These are phyloP conservation scores for Linnaemya vulpina DNA, from an alignment of 2,888 invertebrate genomes.

Conservation along the genomic window DNA sequence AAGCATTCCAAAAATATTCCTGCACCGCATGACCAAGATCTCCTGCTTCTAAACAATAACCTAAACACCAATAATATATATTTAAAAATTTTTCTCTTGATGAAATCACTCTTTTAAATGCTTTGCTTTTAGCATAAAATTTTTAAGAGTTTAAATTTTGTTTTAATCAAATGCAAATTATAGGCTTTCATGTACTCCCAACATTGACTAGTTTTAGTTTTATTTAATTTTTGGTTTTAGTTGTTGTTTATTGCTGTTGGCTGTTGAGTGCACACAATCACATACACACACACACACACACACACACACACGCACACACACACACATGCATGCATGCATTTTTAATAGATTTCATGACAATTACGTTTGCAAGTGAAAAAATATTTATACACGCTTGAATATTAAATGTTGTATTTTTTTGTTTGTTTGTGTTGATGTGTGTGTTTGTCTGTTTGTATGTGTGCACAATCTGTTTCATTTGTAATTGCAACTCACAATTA, in stretches of 20 bases:
- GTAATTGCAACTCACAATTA: constrained; percentile 61
- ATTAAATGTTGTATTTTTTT: constrained; percentile 23
- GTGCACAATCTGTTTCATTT: constrained; percentile 33
- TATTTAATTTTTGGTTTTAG: constrained; percentile 37
- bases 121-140: constrained; percentile 28
- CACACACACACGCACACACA: not conserved
- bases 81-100: not conserved
- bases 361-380: constrained; percentile 50
- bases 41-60: too few species aligned
- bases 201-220: constrained; percentile 58
- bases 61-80: too few species aligned
- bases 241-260: constrained; percentile 26
- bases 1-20: too few species aligned
- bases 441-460: constrained; percentile 11
- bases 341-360: constrained; percentile 61
- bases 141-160: constrained; percentile 56
- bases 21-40: too few species aligned
- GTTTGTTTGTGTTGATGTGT: constrained; percentile 5
- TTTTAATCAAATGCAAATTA: constrained; percentile 70
- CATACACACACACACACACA: not conserved
- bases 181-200: constrained; percentile 65
- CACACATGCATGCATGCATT: not conserved
- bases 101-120: constrained; percentile 6
- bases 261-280: not conserved
- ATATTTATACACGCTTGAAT: constrained; percentile 41